Conservation (phyloP, 2,113 vertebrate species). For the Thalassarche chlororhynchos region DNA sequence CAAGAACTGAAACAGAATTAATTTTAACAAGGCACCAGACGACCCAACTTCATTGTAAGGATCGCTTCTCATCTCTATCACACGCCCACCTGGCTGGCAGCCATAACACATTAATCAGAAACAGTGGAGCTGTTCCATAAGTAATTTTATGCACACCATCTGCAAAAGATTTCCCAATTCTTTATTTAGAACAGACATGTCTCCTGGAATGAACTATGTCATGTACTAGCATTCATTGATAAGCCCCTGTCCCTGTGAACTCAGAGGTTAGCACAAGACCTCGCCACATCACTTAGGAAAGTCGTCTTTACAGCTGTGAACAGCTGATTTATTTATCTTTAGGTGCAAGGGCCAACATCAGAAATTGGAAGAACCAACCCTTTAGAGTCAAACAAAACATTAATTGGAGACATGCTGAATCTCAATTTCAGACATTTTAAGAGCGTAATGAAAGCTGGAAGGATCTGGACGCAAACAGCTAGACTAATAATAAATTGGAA, state of each 20-base stretch:
- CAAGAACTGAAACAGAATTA: not conserved
- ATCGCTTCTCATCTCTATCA: not conserved
- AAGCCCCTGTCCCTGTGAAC: not conserved
- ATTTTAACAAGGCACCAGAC: not conserved
- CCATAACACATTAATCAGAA: conserved; percentile 34
- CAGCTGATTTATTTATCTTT: not conserved
- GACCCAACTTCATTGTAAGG: not conserved
- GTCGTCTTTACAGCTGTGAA: not conserved
- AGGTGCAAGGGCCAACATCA: not conserved
- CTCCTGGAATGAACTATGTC: conserved; percentile 39
- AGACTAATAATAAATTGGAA: not conserved
- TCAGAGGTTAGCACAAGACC: not conserved
- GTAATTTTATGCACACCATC: conserved; percentile 31
- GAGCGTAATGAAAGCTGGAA: not conserved
- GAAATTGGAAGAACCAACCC: not conserved
- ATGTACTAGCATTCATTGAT: conserved; percentile 8
- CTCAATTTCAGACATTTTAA: not conserved
- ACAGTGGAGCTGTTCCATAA: not conserved
- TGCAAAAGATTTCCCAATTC: conserved; percentile 45
- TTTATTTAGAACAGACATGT: conserved; percentile 31
- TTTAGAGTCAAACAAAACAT: not conserved
- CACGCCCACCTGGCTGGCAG: not conserved
- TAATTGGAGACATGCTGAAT: not conserved
- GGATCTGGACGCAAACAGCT: not conserved
- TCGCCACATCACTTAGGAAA: not conserved